Evolutionary conservation across 2,888 invertebrate genomes (phyloP).

Genomic region (Dynastes hyllus): DNA sequence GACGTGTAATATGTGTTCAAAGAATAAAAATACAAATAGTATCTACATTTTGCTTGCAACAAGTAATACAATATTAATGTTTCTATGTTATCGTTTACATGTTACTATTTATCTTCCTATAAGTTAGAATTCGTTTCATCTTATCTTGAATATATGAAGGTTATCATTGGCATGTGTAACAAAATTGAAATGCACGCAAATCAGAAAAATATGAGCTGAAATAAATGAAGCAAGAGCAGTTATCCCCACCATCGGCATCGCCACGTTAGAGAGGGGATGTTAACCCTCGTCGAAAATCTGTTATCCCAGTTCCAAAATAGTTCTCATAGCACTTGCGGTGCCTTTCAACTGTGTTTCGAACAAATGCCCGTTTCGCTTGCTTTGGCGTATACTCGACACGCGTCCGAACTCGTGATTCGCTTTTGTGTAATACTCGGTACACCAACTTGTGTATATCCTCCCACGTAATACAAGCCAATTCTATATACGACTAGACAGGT

Average conservation of each 20-base stretch:
- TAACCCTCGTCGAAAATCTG: constrained; percentile 39
- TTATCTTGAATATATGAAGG: no score
- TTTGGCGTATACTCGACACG: background rate
- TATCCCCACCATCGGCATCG: constrained; percentile 31
- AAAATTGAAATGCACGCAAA: background rate
- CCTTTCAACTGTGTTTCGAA: constrained; percentile 56
- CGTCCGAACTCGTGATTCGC: background rate
- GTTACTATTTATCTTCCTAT: no score
- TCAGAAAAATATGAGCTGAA: constrained; percentile 21
- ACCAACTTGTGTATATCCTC: background rate
- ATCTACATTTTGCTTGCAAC: no score
- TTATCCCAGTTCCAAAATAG: constrained; percentile 47
- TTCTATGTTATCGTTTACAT: no score
- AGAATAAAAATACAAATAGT: no score
- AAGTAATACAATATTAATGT: no score
- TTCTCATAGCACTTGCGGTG: constrained; percentile 48
- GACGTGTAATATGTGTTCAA: no score
- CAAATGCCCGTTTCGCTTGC: constrained; percentile 18
- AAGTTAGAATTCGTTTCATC: no score
- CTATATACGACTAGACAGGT: constrained; percentile 13
- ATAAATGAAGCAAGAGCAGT: constrained; percentile 11
- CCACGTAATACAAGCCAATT: no score
- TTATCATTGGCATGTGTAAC: background rate
- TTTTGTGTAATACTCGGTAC: background rate
- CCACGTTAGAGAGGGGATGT: constrained; percentile 22